Evolutionary conservation across 2,113 vertebrate species (phyloP), one percentile per base, ranked within the genome.

Genomic region (Amia ocellicauda): DNA sequence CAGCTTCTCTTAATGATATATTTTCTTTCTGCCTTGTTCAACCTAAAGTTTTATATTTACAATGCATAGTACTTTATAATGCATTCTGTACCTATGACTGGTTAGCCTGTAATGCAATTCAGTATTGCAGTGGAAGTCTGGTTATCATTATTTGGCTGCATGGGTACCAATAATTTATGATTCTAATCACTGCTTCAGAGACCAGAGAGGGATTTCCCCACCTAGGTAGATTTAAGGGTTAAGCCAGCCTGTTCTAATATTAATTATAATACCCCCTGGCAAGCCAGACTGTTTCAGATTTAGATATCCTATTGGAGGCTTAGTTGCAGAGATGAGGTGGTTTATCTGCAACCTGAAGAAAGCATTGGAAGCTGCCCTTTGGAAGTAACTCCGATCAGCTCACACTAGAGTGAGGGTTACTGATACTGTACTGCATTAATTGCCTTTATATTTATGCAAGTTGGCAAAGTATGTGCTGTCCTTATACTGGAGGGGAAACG

Each of bases 311-410:
- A 11, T 27, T 54, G 20, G 20, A 54, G 51, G 51, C 22, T 54
- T 54, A 54, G 51, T 54, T 23, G 51, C 20, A 2, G 3, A 16
- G 45, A 17, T n/a, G 10, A 47, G n/a, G n/a, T n/a, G n/a, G 7
- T 47, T 47, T 54, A 54, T 54, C 51, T 54, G 20, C 16, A 24
- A 54, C 20, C 51, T 54, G 51, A 24, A 54, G 51, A 54, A 54
- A 24, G 51, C 24, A 54, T n/a, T 27, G 2, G 51, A 54, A 14
- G n/a, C 14, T 54, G 23, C 13, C 3, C 20, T 54, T 24, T 54
- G 13, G n/a, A 10, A 54, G 22, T 23, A 54, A 3, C 51, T n/a
- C n/a, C 1, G 20, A 54, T 54, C 22, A 23, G 14, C 20, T 54
- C 13, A 7, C 51, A 24, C 51, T 7, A 54, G 24, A 54, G 22